Evolutionary conservation across 2,113 vertebrate genomes (phyloP), one percentile per base, ranked within the genome.

Genomic region (Planiliza haematocheilus): DNA sequence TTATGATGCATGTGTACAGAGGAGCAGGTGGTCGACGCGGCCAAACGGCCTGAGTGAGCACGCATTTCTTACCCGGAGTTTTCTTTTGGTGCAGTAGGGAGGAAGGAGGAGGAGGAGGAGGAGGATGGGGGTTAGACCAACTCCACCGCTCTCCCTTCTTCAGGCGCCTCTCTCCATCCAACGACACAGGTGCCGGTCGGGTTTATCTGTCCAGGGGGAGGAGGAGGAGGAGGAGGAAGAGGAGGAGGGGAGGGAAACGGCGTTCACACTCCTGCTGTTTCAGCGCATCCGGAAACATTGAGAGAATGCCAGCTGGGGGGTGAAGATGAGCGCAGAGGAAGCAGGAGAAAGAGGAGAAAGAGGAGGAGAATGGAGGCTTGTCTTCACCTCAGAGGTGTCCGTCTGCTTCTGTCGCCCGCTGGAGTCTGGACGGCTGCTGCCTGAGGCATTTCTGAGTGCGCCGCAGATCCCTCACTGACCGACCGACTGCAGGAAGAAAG

Each of bases 141-240:
- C 88, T 92, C 91, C 90, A 85, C 90, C 82, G 74, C 83, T 87
- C 91, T 92, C 88, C 90, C 82, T 84, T 87, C 88, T 30, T 92
- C 89, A 92, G 79, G 70, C 81, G 76, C 74, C 79, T 77, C 83
- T 92, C 77, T 91, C 93, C 93, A 94, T 93, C 43, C 86, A 89
- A 64, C 62, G 74, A 59, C 86, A 79, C 76, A 77, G 77, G 84
- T 52, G 73, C 74, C 65, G 70, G 48, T 74, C 74, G 64, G 49
- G 51, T 71, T 65, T 49, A 2, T 48, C 56, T 70, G 6, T 66
- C 68, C 68, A 70, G 45, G 53, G 13, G 37, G 70, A 4, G 5
- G 71, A 12, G 45, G 10, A 20, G n/a, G 36, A 37, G 45, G 65
- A 11, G 18, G 21, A 63, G 49, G 51, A 30, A 41, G 39, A 61